phyloP scores from a whole-genome alignment of 2,797 vertebrate genomes.

The Parambassis ranga region DNA sequence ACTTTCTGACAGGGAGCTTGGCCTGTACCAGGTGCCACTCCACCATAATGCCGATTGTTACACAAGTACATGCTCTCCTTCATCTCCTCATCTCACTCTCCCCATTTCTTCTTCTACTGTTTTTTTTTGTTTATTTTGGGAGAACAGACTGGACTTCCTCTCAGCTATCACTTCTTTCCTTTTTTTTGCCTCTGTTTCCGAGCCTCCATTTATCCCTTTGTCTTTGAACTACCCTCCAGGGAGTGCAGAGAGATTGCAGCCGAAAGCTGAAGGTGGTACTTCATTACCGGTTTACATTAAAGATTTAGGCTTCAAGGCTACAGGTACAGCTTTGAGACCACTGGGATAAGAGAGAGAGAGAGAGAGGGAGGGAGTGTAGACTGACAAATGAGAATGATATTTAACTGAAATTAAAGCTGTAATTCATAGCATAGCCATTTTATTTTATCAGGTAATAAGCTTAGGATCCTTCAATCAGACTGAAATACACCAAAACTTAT shows the following conservation, averaged over 20 bases:
- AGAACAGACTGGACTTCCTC: constrained; percentile 32
- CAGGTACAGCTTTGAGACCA: constrained; percentile 47
- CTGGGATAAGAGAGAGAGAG: background rate
- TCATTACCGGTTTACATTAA: constrained; percentile 78
- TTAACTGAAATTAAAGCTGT: constrained; percentile 1
- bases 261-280: constrained; percentile 60
- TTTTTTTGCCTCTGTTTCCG: constrained; percentile 30
- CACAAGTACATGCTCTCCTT: background rate
- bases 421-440: background rate
- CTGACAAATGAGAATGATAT: background rate
- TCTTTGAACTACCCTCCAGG: constrained; percentile 58
- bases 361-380: background rate
- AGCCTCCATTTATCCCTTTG: constrained; percentile 47
- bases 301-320: constrained; percentile 69
- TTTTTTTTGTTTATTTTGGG: background rate
- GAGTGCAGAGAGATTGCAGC: constrained; percentile 39
- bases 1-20: constrained; percentile 19
- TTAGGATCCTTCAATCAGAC: background rate
- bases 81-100: constrained; percentile 2
- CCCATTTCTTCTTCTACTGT: background rate
- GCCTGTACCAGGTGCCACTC: constrained; percentile 41
- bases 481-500: too few species aligned
- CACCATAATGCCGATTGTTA: constrained; percentile 15
- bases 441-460: background rate
- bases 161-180: constrained; percentile 11